Evolutionary conservation across 2,888 invertebrate species (phyloP).

Genomic region (Brenthis hecate): DNA sequence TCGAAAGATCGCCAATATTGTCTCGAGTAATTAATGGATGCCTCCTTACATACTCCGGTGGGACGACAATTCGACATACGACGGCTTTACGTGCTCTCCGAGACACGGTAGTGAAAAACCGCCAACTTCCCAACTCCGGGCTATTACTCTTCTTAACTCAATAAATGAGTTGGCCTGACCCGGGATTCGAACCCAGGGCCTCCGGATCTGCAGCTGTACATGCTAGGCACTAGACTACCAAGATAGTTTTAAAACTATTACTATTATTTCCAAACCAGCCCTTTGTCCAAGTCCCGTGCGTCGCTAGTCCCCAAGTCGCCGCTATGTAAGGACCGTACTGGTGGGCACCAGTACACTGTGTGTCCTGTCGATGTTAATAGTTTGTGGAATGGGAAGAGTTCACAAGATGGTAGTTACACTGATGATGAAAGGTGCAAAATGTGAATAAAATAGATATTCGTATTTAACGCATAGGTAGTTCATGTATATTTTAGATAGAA

Average conservation of each 20-base stretch:
- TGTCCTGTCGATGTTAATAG: conserved; percentile 50
- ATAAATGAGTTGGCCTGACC: too few species aligned
- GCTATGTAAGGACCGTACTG: conserved; percentile 31
- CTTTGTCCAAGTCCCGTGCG: conserved; percentile 40
- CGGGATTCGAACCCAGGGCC: too few species aligned
- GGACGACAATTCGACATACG: too few species aligned
- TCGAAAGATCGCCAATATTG: too few species aligned
- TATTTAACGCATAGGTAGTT: neutral
- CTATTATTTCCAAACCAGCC: conserved; percentile 34
- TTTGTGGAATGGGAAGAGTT: conserved; percentile 30
- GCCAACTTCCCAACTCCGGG: too few species aligned
- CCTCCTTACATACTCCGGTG: too few species aligned
- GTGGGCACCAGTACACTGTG: conserved; percentile 48
- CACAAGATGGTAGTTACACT: conserved; percentile 13
- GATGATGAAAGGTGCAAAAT: conserved; percentile 36
- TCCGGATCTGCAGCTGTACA: too few species aligned
- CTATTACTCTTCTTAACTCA: too few species aligned
- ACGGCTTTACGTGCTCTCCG: too few species aligned
- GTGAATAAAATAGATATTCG: neutral
- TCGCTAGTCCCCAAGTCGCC: conserved; percentile 39
- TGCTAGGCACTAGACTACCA: too few species aligned
- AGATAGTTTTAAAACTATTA: neutral
- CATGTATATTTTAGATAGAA: neutral
- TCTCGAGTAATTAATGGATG: too few species aligned
- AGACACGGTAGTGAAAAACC: too few species aligned